These are phyloP conservation scores for Pantala flavescens DNA, from an alignment of 1,140 invertebrate species.

Conservation along the genomic window DNA sequence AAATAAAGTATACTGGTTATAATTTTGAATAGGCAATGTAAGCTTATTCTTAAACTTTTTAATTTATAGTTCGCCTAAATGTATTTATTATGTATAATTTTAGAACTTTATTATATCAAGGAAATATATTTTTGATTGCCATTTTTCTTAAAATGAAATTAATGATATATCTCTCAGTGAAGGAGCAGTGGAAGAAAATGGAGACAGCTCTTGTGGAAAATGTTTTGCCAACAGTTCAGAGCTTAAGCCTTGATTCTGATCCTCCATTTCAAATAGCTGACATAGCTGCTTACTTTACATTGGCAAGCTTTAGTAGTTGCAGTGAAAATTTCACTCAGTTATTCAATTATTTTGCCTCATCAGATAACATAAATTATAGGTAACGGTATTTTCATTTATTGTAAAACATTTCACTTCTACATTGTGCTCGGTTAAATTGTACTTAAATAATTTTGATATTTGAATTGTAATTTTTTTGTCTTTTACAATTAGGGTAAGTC, in stretches of 20 bases:
- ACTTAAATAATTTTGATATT: too few relatives aligned
- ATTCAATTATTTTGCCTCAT: neutral
- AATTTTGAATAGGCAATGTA: too few relatives aligned
- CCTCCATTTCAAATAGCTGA: neutral
- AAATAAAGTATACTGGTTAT: too few relatives aligned
- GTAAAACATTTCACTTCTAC: neutral
- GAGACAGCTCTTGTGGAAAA: neutral
- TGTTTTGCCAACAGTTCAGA: neutral
- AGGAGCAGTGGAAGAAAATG: constrained; percentile 2
- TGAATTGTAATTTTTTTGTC: too few relatives aligned
- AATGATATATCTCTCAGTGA: neutral
- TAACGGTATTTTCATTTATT: neutral
- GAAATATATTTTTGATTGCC: too few relatives aligned
- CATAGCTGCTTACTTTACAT: neutral
- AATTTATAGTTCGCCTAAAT: too few relatives aligned
- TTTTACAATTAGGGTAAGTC: neutral
- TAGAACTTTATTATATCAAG: too few relatives aligned
- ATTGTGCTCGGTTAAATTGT: neutral
- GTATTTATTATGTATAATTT: too few relatives aligned
- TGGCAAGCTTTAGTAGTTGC: neutral
- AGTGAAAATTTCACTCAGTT: neutral
- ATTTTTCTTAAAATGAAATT: too few relatives aligned
- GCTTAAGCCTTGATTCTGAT: neutral
- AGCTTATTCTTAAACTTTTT: too few relatives aligned
- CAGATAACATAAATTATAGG: neutral